Percentiles rank a stretch among this genome's conserved stretches.
These are phyloP conservation scores for Spheniscus mendiculus DNA, from an alignment of 2,113 vertebrate species.

Conservation along the genomic window DNA sequence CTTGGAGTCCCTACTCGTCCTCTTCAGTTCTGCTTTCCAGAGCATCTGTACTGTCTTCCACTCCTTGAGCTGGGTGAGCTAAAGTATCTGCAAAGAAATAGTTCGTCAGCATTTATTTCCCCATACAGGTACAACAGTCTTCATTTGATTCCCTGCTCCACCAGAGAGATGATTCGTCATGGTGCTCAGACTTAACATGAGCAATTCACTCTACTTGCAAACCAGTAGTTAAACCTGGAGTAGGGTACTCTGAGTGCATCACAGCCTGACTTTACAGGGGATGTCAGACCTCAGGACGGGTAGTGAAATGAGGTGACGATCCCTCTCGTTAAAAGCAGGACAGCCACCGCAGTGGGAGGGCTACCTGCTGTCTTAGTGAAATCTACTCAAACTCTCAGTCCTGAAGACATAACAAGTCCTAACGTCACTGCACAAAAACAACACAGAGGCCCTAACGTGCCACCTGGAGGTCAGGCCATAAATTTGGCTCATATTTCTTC, in stretches of 20 bases:
- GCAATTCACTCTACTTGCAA: neutral
- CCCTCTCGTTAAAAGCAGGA: neutral
- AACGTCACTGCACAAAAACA: neutral
- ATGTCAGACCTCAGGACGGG: neutral
- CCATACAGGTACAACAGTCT: neutral
- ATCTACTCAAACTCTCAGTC: neutral
- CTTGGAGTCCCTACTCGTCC: conserved; percentile 31
- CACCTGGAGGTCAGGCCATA: neutral
- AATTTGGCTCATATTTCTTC: neutral
- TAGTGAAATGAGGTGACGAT: neutral
- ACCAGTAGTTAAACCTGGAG: neutral
- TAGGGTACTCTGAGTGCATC: neutral
- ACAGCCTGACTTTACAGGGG: neutral
- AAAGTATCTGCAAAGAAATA: conserved; percentile 60
- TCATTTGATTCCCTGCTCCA: neutral
- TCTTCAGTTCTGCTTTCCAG: conserved; percentile 61
- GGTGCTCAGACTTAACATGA: neutral
- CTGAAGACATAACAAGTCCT: neutral
- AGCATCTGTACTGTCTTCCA: conserved; percentile 49
- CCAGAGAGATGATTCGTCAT: neutral
- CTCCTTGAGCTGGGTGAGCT: conserved; percentile 30
- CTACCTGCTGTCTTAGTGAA: neutral
- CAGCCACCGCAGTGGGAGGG: neutral
- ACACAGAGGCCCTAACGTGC: neutral
- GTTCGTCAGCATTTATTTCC: neutral